phyloP scores from a whole-genome alignment of 1,140 invertebrate genomes.

The Polypedilum pembai region DNA sequence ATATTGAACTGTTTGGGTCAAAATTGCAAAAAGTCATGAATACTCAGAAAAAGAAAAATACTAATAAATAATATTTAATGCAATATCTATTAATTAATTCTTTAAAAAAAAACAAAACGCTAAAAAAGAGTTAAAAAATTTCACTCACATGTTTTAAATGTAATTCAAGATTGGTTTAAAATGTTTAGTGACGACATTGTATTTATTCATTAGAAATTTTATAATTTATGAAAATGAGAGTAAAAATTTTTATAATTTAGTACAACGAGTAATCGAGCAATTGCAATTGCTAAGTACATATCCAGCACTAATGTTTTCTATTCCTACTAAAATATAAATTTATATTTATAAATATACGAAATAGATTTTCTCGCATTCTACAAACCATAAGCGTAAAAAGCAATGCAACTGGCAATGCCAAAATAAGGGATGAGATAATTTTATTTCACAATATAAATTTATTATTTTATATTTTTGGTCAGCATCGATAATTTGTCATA shows the following conservation, averaged over 20 bases:
- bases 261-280: background rate
- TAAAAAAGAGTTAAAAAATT: too few relatives aligned
- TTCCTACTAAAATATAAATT: too few relatives aligned
- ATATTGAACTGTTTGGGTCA: background rate
- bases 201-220: background rate
- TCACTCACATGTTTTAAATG: too few relatives aligned
- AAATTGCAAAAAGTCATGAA: background rate
- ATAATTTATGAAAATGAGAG: background rate
- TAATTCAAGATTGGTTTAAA: too few relatives aligned
- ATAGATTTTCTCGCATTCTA: too few relatives aligned
- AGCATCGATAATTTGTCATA: constrained; percentile 26
- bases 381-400: background rate
- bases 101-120: too few relatives aligned
- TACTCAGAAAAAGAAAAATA: too few relatives aligned
- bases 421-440: background rate
- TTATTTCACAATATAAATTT: constrained; percentile 23
- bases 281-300: too few relatives aligned
- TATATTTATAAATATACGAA: background rate
- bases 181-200: background rate
- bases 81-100: too few relatives aligned
- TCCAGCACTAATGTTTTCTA: too few relatives aligned
- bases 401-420: background rate
- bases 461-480: constrained; percentile 29
- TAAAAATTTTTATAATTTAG: background rate
- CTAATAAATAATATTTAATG: too few relatives aligned